These are phyloP conservation scores for Pandion haliaetus DNA, from an alignment of 2,113 vertebrate genomes.

Conservation along the genomic window DNA sequence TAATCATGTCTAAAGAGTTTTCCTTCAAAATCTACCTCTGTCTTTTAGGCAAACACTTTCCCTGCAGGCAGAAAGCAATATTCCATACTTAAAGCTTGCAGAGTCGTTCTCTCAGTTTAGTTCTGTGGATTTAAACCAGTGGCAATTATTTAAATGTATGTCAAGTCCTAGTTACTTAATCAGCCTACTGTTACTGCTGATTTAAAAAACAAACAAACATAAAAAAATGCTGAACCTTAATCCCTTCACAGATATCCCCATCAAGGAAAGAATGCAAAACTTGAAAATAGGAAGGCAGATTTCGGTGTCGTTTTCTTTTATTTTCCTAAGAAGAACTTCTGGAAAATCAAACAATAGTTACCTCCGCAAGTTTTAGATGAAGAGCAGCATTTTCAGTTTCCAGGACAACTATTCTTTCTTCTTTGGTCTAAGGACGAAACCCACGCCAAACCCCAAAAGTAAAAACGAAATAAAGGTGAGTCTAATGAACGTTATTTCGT, in stretches of 20 bases:
- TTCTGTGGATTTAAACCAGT: background rate
- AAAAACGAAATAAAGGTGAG: rapidly evolving
- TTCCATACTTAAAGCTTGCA: background rate
- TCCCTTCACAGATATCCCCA: background rate
- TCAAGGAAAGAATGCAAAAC: background rate
- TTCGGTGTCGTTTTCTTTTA: background rate
- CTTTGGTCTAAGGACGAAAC: conserved; percentile 74
- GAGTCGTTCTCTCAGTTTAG: background rate
- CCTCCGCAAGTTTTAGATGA: conserved; percentile 82
- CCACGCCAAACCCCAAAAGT: background rate
- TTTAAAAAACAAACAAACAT: background rate
- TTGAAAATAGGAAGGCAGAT: background rate
- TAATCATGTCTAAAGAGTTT: background rate
- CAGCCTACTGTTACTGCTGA: background rate
- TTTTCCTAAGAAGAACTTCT: background rate
- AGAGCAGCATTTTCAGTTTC: conserved; percentile 85
- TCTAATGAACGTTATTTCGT: background rate
- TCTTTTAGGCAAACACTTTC: background rate
- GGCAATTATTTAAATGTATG: background rate
- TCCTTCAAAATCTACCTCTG: background rate
- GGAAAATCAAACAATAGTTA: background rate
- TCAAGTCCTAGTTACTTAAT: background rate
- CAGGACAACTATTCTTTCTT: conserved; percentile 83
- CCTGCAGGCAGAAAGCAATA: background rate
- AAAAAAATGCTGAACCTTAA: background rate